Evolutionary conservation across 92 coral and sea anemone species (phyloP).

Genomic region (Chrysogorgia sp.): DNA sequence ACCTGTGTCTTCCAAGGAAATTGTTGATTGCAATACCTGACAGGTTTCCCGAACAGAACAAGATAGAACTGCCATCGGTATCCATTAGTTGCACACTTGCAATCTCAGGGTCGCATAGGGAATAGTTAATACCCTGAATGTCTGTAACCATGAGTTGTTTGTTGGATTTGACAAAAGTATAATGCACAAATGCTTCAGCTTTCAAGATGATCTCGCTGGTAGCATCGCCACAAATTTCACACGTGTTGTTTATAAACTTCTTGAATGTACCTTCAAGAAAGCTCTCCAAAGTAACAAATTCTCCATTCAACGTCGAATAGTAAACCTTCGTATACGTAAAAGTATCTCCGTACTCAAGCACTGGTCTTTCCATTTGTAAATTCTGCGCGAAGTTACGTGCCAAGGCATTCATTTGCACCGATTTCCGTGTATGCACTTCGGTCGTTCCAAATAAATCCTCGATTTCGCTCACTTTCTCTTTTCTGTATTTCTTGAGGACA

Average conservation of each 20-base stretch:
- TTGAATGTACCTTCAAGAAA: constrained; percentile 44
- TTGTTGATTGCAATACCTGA: no score
- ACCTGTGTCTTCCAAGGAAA: no score
- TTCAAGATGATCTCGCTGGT: not conserved
- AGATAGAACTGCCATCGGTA: no score
- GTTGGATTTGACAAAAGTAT: constrained; percentile 5
- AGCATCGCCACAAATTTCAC: constrained; percentile 41
- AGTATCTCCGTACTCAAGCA: constrained; percentile 48
- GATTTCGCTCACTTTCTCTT: constrained; percentile 49
- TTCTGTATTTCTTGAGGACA: constrained; percentile 60
- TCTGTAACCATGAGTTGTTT: no score
- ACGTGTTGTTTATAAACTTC: constrained; percentile 53
- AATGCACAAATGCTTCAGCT: constrained; percentile 44
- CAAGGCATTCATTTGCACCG: constrained; percentile 68
- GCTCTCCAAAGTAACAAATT: constrained; percentile 47
- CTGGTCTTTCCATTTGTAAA: constrained; percentile 35
- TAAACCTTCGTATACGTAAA: constrained; percentile 54
- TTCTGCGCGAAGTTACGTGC: constrained; percentile 63
- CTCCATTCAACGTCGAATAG: constrained; percentile 28
- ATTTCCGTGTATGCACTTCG: constrained; percentile 66
- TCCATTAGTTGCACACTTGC: no score
- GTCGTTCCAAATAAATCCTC: constrained; percentile 53
- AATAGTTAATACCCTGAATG: no score
- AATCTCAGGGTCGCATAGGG: no score
- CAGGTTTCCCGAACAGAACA: no score